Evolutionary conservation across 2,888 invertebrate species (phyloP), one percentile per base, ranked within the genome.

Genomic region (Tuberolachnus salignus): DNA sequence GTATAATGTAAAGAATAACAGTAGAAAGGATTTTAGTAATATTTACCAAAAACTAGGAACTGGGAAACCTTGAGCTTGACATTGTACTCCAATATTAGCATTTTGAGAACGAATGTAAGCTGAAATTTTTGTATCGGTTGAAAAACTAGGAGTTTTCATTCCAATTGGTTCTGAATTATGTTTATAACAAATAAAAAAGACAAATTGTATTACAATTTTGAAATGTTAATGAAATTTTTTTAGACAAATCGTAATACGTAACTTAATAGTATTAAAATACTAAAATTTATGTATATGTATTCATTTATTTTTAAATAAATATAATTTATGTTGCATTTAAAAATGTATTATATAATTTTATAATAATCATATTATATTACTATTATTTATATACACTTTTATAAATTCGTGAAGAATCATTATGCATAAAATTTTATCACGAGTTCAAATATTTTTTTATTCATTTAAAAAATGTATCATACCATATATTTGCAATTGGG

Each of bases 121-220:
- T 55, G 81, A 66, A 69, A 81, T 82, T 83, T 86, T 86, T 34
- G 85, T 89, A 83, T 91, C 91, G 82, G 89, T 89, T 4, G 89
- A 88, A 85, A 91, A 90, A 61, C 89, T 89, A 42, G 91, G 91
- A 81, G 89, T 88, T 86, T 90, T 90, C 82, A 88, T 88, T 83
- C 90, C 90, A 83, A 91, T 89, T 26, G 90, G 91, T 86, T 91
- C 91, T 91, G 87, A 70, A 42, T 46, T 49, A 42, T 8, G 6
- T 73, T 73, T 63, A 21, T 13, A 73, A 73, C 63, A 73, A 53
- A 73, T 42, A 34, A 49, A 49, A 49, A 19, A 55, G 3, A 55
- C 16, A 44, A 64, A 42, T 4, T 71, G 9, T 73, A 9, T 55
- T 14, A 42, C 21, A 0, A 26, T 49, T 51, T 42, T 66, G 21